Base-by-base conservation (phyloP, 2,113 vertebrate species). In the Boulengeromyrus knoepffleri region DNA sequence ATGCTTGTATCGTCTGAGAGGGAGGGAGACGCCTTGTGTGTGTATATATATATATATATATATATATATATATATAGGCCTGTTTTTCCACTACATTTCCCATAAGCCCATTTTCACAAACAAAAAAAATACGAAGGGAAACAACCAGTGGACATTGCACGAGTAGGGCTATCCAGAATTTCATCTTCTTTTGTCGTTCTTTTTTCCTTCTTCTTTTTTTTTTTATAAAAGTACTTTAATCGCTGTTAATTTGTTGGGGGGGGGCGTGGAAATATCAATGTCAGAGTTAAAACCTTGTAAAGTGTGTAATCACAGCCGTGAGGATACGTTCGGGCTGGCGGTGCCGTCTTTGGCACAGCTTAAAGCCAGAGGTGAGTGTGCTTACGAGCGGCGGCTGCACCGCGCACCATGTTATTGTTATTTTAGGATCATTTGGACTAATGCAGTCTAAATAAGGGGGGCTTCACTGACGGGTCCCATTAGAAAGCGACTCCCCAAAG, bases 231-330 rank as follows among this genome's bases (percentile, higher is more conserved):
- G 0, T 27, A 10, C 24, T 1, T 70, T 70, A 17, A 24, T 56
- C 17, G 15, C 31, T 80, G 5, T 58, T 19, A 66, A 27, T n/a
- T 85, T 5, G 2, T 36, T 56, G 12, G 27, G 45, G 4, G 58
- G 36, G 24, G 77, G 17, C 39, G 27, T 24, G 56, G 62, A 5
- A 7, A 0, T 0, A 92, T 1, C 42, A 36, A 96, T 96, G 95
- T 88, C 94, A 27, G 94, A 94, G 21, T 56, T 90, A 5, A 96
- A 92, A 91, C 93, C 94, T 47, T 96, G 95, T 88, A 95, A 93
- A 89, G 95, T 96, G 70, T 96, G 95, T 49, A 94, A 95, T 70
- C 93, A 92, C 88, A 93, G 89, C 3, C 95, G 96, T 2, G 92
- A 94, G 53, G 93, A 93, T 4, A 94, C 91, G 0, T 92, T 93